Base-by-base conservation (phyloP, 2,797 vertebrate species). In the Argentina silus region DNA sequence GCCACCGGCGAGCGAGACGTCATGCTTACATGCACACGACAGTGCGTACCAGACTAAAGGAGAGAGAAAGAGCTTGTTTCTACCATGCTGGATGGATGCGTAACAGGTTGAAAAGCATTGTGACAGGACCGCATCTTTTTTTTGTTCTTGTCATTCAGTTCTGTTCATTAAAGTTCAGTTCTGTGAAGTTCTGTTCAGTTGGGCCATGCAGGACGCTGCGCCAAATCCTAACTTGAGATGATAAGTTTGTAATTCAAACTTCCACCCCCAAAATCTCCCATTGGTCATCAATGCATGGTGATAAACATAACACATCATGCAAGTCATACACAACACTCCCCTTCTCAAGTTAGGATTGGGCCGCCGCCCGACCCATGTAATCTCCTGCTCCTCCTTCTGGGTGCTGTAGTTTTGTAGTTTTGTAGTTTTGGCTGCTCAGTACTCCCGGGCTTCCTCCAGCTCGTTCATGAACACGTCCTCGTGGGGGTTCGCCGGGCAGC, bases 391-490 rank as follows among this genome's bases (percentile, higher is more conserved):
- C 2, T 7, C 3, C 8, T 14, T 19, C 36, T 78, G 74, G 81
- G 68, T 60, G 75, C 70, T 81, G 83, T 80, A 70, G 69, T n/a
- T n/a, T n/a, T n/a, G n/a, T n/a, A n/a, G n/a, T n/a, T n/a, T n/a
- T n/a, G n/a, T n/a, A n/a, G n/a, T 78, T 89, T 80, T 87, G 86
- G 36, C 64, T 15, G 85, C 83, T 94, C 92, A 98, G 89, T 96
- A 98, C 79, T 99, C 96, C 84, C 94, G 94, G 85, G 95, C 97
- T 82, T 98, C 96, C 85, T 96, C 95, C 84, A 98, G 89, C 89
- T 98, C 97, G 61, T 96, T 95, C 85, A 95, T 93, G 78, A 96
- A 98, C 72, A 97, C 94, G 0, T 96, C 95, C 81, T 97, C 93
- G 0, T 92, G 66, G 0, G 97, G 96, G 86, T 96, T 98, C 84